Percentiles rank a stretch among this genome's conserved stretches.
Evolutionary conservation across 2,113 vertebrate genomes (phyloP).

Genomic region (Poeciliopsis occidentalis): DNA sequence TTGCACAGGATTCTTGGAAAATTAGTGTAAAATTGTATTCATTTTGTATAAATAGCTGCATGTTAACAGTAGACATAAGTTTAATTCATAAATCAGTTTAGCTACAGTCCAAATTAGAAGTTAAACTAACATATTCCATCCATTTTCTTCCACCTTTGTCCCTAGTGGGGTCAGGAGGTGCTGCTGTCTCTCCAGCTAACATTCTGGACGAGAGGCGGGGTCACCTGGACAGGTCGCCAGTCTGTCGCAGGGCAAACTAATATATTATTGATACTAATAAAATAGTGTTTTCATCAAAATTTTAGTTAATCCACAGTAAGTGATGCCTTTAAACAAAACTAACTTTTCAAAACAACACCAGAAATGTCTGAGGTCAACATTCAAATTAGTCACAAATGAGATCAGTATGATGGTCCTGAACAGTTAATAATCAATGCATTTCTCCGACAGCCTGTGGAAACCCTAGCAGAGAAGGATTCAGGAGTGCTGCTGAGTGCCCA

Average conservation of each 20-base stretch:
- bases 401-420: background rate
- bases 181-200: too few relatives aligned
- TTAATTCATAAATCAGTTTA: background rate
- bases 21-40: background rate
- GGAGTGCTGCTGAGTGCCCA: conserved; percentile 93
- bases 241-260: background rate
- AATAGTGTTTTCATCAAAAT: background rate
- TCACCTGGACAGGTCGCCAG: too few relatives aligned
- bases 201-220: too few relatives aligned
- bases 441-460: conserved; percentile 84
- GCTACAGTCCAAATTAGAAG: background rate
- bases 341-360: background rate
- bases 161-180: too few relatives aligned
- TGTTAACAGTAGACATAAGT: background rate
- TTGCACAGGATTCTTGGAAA: background rate
- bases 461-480: conserved; percentile 84
- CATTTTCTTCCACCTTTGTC: too few relatives aligned
- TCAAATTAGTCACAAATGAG: background rate
- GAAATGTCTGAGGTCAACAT: background rate
- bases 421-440: conserved; percentile 10
- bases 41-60: background rate
- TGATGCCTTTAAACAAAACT: background rate
- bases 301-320: background rate
- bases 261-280: background rate
- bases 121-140: background rate